These are phyloP conservation scores for Pristionchus arcanus DNA, from an alignment of 2,888 invertebrate species.

Conservation along the genomic window DNA sequence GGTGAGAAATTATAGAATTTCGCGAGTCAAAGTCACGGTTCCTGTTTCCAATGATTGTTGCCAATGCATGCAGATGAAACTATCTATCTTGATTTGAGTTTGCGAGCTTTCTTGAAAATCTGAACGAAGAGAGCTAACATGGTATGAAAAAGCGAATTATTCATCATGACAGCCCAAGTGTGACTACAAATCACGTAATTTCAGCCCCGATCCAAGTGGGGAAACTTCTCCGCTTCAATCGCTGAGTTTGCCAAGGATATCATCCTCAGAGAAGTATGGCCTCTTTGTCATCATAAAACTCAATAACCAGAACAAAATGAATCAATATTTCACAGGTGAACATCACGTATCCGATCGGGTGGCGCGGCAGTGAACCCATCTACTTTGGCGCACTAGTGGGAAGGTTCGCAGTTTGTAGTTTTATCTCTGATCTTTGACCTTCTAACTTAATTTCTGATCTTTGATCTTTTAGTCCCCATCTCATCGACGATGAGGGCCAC, in stretches of 20 bases:
- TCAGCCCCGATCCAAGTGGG: constrained; percentile 66
- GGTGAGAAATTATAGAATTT: neutral
- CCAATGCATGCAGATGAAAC: too few species aligned
- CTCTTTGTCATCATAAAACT: neutral
- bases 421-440: neutral
- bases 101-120: too few species aligned
- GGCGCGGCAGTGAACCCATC: constrained; percentile 79
- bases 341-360: constrained; percentile 78
- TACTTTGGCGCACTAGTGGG: constrained; percentile 78
- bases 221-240: constrained; percentile 73
- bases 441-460: neutral
- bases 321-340: constrained; percentile 69
- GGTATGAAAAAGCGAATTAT: too few species aligned
- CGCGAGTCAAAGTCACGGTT: too few species aligned
- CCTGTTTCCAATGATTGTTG: too few species aligned
- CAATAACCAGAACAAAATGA: neutral
- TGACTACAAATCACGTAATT: neutral
- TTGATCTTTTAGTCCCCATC: neutral
- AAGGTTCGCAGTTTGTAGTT: constrained; percentile 44
- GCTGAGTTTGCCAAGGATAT: constrained; percentile 77
- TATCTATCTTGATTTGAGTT: too few species aligned
- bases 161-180: too few species aligned
- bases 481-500: constrained; percentile 75
- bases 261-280: constrained; percentile 72
- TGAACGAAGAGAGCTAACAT: too few species aligned